phyloP scores from a whole-genome alignment of 2,888 invertebrate genomes.

The Eilema depressum region DNA sequence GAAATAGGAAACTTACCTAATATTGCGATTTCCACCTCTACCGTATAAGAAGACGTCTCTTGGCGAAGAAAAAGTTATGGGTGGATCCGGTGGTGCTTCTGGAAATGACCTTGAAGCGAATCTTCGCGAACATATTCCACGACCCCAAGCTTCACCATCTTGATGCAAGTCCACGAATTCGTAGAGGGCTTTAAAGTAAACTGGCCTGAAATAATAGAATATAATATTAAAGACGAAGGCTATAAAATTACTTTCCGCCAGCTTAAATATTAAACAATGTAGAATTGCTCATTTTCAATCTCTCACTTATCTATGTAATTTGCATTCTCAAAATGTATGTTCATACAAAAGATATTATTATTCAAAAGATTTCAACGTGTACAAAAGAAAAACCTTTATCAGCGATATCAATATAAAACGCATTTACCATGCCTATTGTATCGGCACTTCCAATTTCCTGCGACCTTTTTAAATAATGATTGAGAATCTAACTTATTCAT shows the following conservation, averaged over 20 bases:
- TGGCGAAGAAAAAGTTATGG: slow-evolving; percentile 93
- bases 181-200: slow-evolving; percentile 94
- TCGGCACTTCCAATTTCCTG: slow-evolving; percentile 13
- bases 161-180: slow-evolving; percentile 96
- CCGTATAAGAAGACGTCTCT: slow-evolving; percentile 95
- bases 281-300: not conserved
- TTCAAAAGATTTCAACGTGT: not conserved
- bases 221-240: too few species aligned
- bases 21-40: slow-evolving; percentile 93
- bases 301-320: not conserved
- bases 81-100: slow-evolving; percentile 87
- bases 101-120: slow-evolving; percentile 89
- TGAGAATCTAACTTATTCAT: not conserved
- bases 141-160: slow-evolving; percentile 93
- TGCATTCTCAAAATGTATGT: too few species aligned
- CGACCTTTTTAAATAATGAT: slow-evolving; percentile 9
- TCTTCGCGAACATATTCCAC: slow-evolving; percentile 91
- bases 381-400: not conserved
- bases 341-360: not conserved
- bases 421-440: slow-evolving; percentile 8
- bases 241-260: not conserved
- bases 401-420: not conserved
- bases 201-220: slow-evolving; percentile 87
- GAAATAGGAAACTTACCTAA: slow-evolving; percentile 87
- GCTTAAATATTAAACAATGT: not conserved